Base-by-base conservation (phyloP, 2,888 invertebrate genomes). In the Galerucella nymphaeae region DNA sequence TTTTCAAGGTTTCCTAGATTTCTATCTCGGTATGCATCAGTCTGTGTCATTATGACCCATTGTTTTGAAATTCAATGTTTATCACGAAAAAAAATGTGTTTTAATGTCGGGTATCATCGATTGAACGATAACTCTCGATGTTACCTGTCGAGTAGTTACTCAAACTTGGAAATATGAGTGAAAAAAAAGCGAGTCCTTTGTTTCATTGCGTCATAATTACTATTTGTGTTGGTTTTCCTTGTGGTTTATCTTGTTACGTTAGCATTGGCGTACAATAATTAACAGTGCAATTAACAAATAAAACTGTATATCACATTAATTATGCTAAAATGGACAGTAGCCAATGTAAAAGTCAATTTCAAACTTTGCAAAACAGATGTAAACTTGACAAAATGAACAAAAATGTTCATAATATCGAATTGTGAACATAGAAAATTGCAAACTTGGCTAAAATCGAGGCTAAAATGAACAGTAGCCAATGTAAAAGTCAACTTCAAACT, bases 21-120 rank as follows among this genome's bases (percentile, higher is more conserved):
- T 59, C 76, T 80, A 82, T 80, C 80, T 77, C 64, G 72, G 77
- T 80, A 83, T 82, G 80, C 80, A 83, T 82, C 82, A 80, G 81
- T 80, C 83, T 82, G 81, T 82, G 82, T 82, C 83, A 82, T 83
- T 82, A 82, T 82, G 80, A 80, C 76, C 81, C 81, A 83, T 83
- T 83, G 83, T 83, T 81, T 80, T 77, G 76, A 79, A 79, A 77
- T 76, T 77, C 80, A 78, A 79, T 75, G 78, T 79, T 81, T 81
- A 80, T 80, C 79, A 77, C 78, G 70, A 78, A 80, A 71, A 78
- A 80, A 80, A 80, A 76, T 70, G 63, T 70, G 70, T 70, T 70
- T 70, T 70, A n/a, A 42, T 63, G 70, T 70, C 55, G 70, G 66
- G 70, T 70, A 72, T 72, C 63, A 63, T 72, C 53, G 74, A 74